Conservation (phyloP, 2,113 vertebrate genomes). For the Desmodus rotundus region DNA sequence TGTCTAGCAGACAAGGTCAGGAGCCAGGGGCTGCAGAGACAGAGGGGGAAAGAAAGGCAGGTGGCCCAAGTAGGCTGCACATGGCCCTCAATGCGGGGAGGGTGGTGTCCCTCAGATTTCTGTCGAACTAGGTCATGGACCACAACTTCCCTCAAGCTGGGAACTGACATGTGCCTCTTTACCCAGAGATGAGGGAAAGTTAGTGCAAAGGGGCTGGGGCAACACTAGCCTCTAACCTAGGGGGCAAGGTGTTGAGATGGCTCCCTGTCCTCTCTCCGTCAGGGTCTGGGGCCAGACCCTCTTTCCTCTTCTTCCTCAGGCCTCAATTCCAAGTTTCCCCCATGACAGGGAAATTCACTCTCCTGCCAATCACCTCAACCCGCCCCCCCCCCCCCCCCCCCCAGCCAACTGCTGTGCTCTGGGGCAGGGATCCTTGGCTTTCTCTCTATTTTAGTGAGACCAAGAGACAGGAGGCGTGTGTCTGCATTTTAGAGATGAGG, state of each 20-base stretch:
- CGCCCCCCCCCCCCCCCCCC: no score
- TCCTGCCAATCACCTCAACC: neutral
- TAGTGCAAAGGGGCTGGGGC: neutral
- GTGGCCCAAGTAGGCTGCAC: neutral
- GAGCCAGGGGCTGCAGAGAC: neutral
- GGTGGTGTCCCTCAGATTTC: neutral
- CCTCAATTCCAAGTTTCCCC: neutral
- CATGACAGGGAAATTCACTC: neutral
- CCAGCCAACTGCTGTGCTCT: fast-evolving
- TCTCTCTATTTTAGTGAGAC: neutral
- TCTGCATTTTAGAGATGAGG: neutral
- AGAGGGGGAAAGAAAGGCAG: neutral
- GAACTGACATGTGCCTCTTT: neutral
- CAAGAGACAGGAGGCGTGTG: neutral
- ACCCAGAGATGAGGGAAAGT: neutral
- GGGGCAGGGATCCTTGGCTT: neutral
- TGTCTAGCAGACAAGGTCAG: neutral
- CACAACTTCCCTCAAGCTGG: neutral
- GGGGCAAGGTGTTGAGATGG: neutral
- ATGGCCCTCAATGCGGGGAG: fast-evolving
- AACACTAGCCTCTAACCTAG: neutral
- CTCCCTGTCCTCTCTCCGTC: neutral
- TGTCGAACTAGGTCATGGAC: neutral
- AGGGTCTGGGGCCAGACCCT: neutral
- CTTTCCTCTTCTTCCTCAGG: neutral